A percentile compares a stretch with the other conserved stretches of the same genome.
Evolutionary conservation across 2,888 invertebrate genomes (phyloP).

Genomic region (Andrena marginata): DNA sequence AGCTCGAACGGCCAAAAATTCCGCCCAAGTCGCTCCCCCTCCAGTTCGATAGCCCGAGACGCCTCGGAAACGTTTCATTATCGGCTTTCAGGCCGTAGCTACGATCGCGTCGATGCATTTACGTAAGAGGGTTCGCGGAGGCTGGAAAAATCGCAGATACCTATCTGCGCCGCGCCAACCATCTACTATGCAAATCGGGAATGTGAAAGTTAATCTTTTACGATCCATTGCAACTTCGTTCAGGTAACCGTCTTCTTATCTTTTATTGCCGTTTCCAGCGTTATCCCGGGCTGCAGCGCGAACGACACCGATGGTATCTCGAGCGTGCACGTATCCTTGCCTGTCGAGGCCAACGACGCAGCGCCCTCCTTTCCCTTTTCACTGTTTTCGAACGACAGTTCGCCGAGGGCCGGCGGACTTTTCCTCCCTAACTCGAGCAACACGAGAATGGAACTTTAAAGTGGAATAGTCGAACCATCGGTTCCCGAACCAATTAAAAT

Average conservation of each 20-base stretch:
- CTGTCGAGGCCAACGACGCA: not conserved
- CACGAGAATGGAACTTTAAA: not conserved
- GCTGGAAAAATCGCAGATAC: not conserved
- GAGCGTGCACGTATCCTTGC: constrained; percentile 12
- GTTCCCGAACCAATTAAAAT: not conserved
- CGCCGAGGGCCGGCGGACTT: not conserved
- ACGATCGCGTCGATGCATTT: constrained; percentile 5
- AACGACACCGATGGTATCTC: constrained; percentile 42
- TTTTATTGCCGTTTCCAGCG: constrained; percentile 32
- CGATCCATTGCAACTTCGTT: constrained; percentile 52
- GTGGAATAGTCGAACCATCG: not conserved
- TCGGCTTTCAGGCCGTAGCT: not conserved
- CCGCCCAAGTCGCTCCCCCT: not conserved
- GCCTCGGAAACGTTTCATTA: constrained; percentile 37
- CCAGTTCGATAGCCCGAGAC: too few relatives aligned
- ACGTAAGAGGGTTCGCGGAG: not conserved
- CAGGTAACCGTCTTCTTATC: constrained; percentile 48
- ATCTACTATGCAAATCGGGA: constrained; percentile 50
- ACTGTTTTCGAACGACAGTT: constrained; percentile 4
- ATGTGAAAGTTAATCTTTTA: constrained; percentile 61
- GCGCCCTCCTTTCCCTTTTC: not conserved
- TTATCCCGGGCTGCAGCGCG: constrained; percentile 21
- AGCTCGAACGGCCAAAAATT: constrained; percentile 37
- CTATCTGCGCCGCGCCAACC: constrained; percentile 3
- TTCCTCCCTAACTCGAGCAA: not conserved